Evolutionary conservation across 1,140 invertebrate genomes (phyloP).

Genomic region (Nixonia krombeini): DNA sequence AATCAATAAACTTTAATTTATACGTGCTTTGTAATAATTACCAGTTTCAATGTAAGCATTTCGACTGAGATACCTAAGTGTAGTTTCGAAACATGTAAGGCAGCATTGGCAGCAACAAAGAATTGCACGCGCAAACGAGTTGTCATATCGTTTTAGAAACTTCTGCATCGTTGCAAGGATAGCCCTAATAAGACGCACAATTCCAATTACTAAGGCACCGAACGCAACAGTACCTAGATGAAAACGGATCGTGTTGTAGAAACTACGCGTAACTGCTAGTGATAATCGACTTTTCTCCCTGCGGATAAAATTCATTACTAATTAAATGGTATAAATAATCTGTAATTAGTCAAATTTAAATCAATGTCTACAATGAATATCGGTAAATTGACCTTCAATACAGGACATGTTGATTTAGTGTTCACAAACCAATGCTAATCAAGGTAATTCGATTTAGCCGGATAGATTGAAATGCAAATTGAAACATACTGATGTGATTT

Average conservation of each 20-base stretch:
- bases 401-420: no score
- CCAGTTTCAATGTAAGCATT: conserved; percentile 88
- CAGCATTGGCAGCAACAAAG: conserved; percentile 81
- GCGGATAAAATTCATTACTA: conserved; percentile 21
- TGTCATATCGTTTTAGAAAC: conserved; percentile 65
- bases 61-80: conserved; percentile 79
- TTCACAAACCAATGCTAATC: no score
- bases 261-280: conserved; percentile 74
- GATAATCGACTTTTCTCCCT: conserved; percentile 78
- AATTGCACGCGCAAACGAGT: conserved; percentile 58
- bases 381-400: no score
- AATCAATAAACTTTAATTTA: no score
- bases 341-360: conserved; percentile 1
- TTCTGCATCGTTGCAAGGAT: conserved; percentile 69
- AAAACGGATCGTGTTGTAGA: conserved; percentile 75
- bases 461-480: no score
- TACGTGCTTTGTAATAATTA: no score
- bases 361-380: no score
- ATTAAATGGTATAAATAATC: background rate
- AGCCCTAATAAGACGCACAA: conserved; percentile 78
- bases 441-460: no score
- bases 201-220: conserved; percentile 81
- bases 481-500: no score
- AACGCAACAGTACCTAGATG: conserved; percentile 85
- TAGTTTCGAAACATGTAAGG: conserved; percentile 81